Conservation (phyloP, 2,113 vertebrate species). For the Ceyx cyanopectus region DNA sequence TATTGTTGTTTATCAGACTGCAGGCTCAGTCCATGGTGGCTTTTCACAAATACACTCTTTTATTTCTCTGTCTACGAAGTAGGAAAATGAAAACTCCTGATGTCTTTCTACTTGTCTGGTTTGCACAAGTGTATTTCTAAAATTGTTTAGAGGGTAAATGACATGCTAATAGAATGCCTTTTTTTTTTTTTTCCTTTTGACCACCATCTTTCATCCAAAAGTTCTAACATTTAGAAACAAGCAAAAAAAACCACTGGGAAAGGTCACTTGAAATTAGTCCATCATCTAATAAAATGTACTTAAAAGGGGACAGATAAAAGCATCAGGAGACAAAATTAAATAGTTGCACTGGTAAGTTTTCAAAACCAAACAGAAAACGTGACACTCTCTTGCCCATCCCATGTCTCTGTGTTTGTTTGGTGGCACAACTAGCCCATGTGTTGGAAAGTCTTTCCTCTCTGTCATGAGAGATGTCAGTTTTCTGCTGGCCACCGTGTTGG, state of each 20-base stretch:
- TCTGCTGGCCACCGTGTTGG: not conserved
- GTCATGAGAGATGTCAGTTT: not conserved
- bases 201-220: not conserved
- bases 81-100: not conserved
- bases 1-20: constrained; percentile 66
- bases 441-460: not conserved
- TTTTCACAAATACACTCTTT: constrained; percentile 41
- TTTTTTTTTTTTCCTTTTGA: not conserved
- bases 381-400: not conserved
- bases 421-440: not conserved
- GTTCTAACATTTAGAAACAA: not conserved
- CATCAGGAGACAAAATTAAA: not conserved
- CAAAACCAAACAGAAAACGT: not conserved
- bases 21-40: not conserved
- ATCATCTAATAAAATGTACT: not conserved
- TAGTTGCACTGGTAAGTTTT: not conserved
- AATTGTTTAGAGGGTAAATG: not conserved
- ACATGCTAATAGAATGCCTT: not conserved
- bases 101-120: not conserved
- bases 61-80: not conserved
- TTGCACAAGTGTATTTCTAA: not conserved
- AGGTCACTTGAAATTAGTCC: not conserved
- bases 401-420: fast-evolving
- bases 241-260: not conserved
- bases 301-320: not conserved